Evolutionary conservation across 2,797 vertebrate species (phyloP).

Genomic region (Numenius phaeopus): DNA sequence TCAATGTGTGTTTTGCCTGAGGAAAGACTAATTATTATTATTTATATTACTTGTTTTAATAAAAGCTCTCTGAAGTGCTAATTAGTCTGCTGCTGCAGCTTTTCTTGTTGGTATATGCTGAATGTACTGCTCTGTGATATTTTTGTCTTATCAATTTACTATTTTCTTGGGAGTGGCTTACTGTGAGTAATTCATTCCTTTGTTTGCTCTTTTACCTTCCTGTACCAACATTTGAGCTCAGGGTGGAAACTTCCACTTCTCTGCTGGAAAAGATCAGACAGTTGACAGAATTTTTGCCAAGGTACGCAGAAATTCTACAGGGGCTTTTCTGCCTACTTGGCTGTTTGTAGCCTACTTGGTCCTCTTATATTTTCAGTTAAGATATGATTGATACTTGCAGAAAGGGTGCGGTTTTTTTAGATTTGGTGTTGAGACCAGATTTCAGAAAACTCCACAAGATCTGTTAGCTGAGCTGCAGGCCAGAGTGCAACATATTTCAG

Average conservation of each 20-base stretch:
- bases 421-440: neutral
- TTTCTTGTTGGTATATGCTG: neutral
- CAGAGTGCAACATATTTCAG: slow-evolving; percentile 29
- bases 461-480: neutral
- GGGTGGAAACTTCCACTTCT: slow-evolving; percentile 71
- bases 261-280: slow-evolving; percentile 37
- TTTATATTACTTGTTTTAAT: slow-evolving; percentile 8
- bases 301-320: slow-evolving; percentile 2
- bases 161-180: slow-evolving; percentile 11
- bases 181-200: slow-evolving; percentile 45
- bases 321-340: neutral
- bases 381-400: accelerated
- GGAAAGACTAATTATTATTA: neutral
- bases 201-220: slow-evolving; percentile 18
- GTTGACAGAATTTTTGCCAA: slow-evolving; percentile 54
- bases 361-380: neutral
- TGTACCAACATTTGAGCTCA: slow-evolving; percentile 32
- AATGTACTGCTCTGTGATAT: neutral
- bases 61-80: slow-evolving; percentile 37
- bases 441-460: neutral
- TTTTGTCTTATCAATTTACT: slow-evolving; percentile 33
- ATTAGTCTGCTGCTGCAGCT: neutral
- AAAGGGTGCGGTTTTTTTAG: neutral
- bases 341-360: neutral
- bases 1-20: neutral